A percentile compares a stretch with the other conserved stretches of the same genome.
phyloP scores from a whole-genome alignment of 2,113 vertebrate species.

The Ammodramus savannarum region DNA sequence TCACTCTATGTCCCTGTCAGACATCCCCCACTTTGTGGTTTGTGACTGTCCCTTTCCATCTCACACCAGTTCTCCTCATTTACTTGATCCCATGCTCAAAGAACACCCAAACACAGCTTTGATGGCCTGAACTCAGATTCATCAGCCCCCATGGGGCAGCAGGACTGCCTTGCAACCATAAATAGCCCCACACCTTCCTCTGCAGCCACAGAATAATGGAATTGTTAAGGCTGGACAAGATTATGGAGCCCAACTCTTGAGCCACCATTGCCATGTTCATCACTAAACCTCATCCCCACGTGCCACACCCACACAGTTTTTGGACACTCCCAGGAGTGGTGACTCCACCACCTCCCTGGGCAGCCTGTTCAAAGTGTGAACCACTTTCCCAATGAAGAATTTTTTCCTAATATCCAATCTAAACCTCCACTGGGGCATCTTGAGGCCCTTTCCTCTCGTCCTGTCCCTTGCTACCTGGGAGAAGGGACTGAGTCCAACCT shows the following conservation, averaged over 20 bases:
- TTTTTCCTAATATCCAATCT: neutral
- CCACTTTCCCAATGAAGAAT: neutral
- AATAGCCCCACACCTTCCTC: neutral
- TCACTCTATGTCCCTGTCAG: neutral
- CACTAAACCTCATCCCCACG: neutral
- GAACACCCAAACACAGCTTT: neutral
- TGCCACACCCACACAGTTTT: neutral
- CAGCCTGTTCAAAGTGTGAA: neutral
- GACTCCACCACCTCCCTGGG: neutral
- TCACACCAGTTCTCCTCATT: neutral
- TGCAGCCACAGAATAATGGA: neutral
- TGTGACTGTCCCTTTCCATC: neutral
- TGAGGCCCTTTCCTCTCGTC: accelerated
- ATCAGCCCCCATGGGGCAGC: accelerated
- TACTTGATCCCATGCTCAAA: accelerated
- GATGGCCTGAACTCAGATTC: neutral
- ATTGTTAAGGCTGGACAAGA: neutral
- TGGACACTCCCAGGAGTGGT: neutral
- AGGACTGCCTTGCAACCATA: accelerated
- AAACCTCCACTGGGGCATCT: neutral
- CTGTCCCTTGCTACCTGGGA: neutral
- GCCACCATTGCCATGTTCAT: neutral
- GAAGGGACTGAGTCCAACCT: neutral
- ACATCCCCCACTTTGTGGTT: neutral
- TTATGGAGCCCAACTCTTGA: accelerated